phyloP scores from a whole-genome alignment of 35 echinoderm and acorn worm genomes.

The Apostichopus japonicus region DNA sequence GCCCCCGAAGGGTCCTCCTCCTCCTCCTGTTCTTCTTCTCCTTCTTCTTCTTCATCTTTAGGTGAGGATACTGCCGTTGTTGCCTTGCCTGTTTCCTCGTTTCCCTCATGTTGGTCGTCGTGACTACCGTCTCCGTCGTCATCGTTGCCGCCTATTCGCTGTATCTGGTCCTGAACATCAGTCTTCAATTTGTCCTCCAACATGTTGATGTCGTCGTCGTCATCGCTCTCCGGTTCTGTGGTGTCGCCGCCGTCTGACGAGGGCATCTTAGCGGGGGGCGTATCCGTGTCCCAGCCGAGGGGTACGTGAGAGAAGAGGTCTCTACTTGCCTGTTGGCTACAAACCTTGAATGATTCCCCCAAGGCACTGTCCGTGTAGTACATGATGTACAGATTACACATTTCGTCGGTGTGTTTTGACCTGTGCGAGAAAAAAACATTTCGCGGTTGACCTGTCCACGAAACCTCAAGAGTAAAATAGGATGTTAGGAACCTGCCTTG shows the following conservation, averaged over 20 bases:
- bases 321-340: not conserved
- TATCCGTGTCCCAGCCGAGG: slow-evolving; percentile 41
- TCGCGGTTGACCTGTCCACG: no score
- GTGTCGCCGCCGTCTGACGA: not conserved
- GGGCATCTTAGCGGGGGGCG: slow-evolving; percentile 46
- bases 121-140: no score
- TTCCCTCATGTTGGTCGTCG: no score
- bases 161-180: not conserved
- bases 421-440: slow-evolving; percentile 30
- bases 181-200: slow-evolving; percentile 29
- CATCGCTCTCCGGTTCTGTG: not conserved
- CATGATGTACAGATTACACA: slow-evolving; percentile 99
- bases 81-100: not conserved
- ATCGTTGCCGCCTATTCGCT: not conserved
- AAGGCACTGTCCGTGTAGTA: slow-evolving; percentile 79
- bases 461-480: no score
- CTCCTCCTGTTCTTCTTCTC: not conserved
- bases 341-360: slow-evolving; percentile 63
- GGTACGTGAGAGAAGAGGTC: slow-evolving; percentile 53
- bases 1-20: not conserved
- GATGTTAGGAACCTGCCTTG: no score
- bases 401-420: slow-evolving; percentile 79
- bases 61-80: not conserved
- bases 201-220: not conserved
- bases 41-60: not conserved